Conservation (phyloP, 2,888 invertebrate genomes). For the Agonopterix arenella region DNA sequence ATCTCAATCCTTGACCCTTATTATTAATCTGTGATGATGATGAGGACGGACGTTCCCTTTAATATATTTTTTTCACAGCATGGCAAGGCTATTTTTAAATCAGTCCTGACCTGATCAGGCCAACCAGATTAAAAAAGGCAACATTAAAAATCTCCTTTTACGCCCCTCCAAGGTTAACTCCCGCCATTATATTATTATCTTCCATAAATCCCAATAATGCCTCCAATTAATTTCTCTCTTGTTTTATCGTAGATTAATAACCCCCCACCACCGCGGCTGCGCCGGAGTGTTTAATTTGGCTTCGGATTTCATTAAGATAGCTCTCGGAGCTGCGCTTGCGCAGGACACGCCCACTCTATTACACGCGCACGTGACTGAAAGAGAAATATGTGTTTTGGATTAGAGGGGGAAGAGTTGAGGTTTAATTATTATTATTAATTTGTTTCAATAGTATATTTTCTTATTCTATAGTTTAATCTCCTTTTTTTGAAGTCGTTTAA, state of each 20-base stretch:
- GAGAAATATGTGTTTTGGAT: neutral
- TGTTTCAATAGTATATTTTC: too few relatives aligned
- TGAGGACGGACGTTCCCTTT: too few relatives aligned
- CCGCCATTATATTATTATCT: neutral
- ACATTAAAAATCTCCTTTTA: too few relatives aligned
- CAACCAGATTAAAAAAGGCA: neutral
- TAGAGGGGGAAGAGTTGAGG: neutral
- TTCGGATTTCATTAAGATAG: constrained; percentile 35
- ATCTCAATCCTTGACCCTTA: too few relatives aligned
- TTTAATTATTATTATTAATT: neutral
- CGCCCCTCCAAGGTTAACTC: too few relatives aligned
- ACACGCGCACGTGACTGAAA: neutral
- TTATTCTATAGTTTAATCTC: too few relatives aligned
- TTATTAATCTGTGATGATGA: too few relatives aligned
- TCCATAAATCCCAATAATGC: constrained; percentile 8
- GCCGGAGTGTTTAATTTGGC: constrained; percentile 22
- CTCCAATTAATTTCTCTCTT: constrained; percentile 8
- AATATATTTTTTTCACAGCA: too few relatives aligned
- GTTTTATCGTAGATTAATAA: constrained; percentile 3
- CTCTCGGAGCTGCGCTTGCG: constrained; percentile 17
- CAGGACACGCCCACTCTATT: constrained; percentile 2
- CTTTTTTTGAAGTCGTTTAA: too few relatives aligned
- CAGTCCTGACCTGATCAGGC: too few relatives aligned
- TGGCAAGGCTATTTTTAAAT: too few relatives aligned
- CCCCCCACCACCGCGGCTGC: neutral